Evolutionary conservation across 2,888 invertebrate genomes (phyloP), one percentile per base, ranked within the genome.

Genomic region (Hypena proboscidalis): DNA sequence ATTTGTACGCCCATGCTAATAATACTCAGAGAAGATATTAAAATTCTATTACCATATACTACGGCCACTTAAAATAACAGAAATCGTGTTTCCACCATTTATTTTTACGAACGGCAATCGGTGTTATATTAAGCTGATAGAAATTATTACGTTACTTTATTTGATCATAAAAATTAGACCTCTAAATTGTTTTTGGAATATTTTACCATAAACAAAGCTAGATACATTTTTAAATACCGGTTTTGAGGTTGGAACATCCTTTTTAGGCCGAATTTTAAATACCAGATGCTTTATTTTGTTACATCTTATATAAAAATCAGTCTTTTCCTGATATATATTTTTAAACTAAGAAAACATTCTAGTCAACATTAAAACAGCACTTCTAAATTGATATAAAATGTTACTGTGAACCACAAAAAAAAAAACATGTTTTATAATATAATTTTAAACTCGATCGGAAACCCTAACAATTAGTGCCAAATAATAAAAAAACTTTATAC

Each of bases 1-100:
- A n/a, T n/a, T n/a, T n/a, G n/a, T n/a, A n/a, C n/a, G n/a, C 72
- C 62, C 50, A 56, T 46, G 61, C 51, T 58, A 47, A 48, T 56
- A 58, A 63, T 71, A 70, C 65, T 51, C 35, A 3, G 9, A 47
- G 30, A 44, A 51, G 60, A 55, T 63, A 58, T 63, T 63, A 56
- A 67, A 45, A 57, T 55, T 42, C 37, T 62, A 55, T 42, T 32
- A 44, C 41, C 27, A 17, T 42, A 31, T 35, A 47, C 40, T 44
- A 30, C 15, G 23, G 21, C 27, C 38, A 45, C 26, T 46, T 51
- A 46, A 49, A 44, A 45, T 43, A 14, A 39, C 33, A 46, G 27
- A 39, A 46, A 33, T 44, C 20, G 10, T 40, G n/a, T 22, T 29
- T 15, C 9, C n/a, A 17, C 2, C 13, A 35, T 43, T 46, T 33